phyloP scores from a whole-genome alignment of 30 jellyfish, hydroid and myxozoan genomes.

The Pseudorhiza aurosa region DNA sequence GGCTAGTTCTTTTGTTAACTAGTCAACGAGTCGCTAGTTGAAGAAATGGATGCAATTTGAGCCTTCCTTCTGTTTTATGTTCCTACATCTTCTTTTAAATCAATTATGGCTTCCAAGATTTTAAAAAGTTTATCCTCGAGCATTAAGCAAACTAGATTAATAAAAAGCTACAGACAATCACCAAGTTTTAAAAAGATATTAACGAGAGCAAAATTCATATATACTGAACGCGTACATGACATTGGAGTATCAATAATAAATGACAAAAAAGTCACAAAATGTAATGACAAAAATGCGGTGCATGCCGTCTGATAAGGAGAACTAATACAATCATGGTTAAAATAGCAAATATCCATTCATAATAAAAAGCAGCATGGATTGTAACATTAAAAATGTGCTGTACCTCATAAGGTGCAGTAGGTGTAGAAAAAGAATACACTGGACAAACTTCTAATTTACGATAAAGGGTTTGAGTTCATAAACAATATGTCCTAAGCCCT shows the following conservation, averaged over 20 bases:
- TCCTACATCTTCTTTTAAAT: no score
- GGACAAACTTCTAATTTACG: conserved; percentile 37
- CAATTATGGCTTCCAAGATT: no score
- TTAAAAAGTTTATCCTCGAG: no score
- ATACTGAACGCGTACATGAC: background rate
- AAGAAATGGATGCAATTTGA: no score
- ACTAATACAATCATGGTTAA: background rate
- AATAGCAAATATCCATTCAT: background rate
- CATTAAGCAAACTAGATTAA: background rate
- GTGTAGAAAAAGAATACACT: conserved; percentile 1
- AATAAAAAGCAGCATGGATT: background rate
- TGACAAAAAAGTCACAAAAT: background rate
- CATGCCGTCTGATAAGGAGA: background rate
- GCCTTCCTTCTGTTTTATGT: no score
- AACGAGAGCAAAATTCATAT: conserved; percentile 3
- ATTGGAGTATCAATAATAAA: background rate
- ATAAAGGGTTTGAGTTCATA: conserved; percentile 3
- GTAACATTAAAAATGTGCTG: background rate
- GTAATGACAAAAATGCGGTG: background rate
- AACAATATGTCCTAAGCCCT: conserved; percentile 11
- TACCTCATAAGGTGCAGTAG: background rate
- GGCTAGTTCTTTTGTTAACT: background rate
- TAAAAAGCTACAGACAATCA: background rate
- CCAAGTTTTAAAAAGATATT: background rate
- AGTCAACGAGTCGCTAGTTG: no score